phyloP scores from a whole-genome alignment of 1,140 invertebrate genomes.

The Drosophila equinoxialis region DNA sequence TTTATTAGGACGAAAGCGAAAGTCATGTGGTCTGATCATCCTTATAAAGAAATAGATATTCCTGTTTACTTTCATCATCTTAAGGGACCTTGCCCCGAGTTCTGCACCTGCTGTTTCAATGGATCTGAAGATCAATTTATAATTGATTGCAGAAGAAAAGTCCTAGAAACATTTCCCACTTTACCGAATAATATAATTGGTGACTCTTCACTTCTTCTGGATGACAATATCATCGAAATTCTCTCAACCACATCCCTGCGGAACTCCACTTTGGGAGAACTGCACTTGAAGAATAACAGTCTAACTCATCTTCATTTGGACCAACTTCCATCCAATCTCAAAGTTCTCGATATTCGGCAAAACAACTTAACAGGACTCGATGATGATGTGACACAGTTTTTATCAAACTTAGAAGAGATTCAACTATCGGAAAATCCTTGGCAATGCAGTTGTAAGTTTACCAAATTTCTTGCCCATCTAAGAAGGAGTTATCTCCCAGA shows the following conservation, averaged over 20 bases:
- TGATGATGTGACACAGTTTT: not conserved
- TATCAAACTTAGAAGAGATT: not conserved
- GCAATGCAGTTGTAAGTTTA: conserved; percentile 3
- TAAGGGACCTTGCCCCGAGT: not conserved
- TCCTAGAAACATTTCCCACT: not conserved
- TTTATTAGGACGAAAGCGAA: not conserved
- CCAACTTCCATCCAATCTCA: not conserved
- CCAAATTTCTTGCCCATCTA: not conserved
- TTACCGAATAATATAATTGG: not conserved
- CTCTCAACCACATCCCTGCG: not conserved
- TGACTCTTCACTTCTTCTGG: not conserved
- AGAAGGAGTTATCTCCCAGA: not conserved
- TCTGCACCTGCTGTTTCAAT: not conserved
- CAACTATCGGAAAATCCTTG: not conserved
- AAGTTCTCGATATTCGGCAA: not conserved
- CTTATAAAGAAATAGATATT: not conserved
- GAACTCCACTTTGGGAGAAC: not conserved
- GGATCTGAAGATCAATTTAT: too few species aligned
- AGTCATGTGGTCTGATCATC: not conserved
- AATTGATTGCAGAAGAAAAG: not conserved
- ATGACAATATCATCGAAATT: not conserved
- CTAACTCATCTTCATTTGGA: not conserved
- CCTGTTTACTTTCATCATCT: not conserved
- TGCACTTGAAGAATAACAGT: not conserved
- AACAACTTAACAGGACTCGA: not conserved